Evolutionary conservation across 1,140 invertebrate species (phyloP).

Genomic region (Forficula auricularia): DNA sequence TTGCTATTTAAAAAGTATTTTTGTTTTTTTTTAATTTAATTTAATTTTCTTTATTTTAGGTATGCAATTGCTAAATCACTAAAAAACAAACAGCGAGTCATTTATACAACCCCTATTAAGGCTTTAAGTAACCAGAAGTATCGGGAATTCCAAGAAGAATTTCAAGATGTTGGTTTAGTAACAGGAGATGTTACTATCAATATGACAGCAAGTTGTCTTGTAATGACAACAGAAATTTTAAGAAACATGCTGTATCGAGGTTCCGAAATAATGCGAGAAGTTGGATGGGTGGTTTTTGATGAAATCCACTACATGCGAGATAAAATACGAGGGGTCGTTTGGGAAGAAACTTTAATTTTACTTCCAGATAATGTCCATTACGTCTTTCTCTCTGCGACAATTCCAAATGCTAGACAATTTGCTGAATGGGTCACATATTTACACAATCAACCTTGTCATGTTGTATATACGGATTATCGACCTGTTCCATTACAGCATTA

Average conservation of each 20-base stretch:
- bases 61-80: slow-evolving; percentile 55
- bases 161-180: slow-evolving; percentile 91
- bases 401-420: slow-evolving; percentile 96
- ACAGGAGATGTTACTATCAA: slow-evolving; percentile 99
- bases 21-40: neutral
- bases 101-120: slow-evolving; percentile 99
- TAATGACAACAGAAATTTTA: slow-evolving; percentile 99
- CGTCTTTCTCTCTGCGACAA: slow-evolving; percentile 97
- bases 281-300: slow-evolving; percentile 99
- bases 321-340: slow-evolving; percentile 96
- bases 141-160: slow-evolving; percentile 93
- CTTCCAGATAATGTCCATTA: slow-evolving; percentile 95
- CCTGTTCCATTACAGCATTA: slow-evolving; percentile 97
- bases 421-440: slow-evolving; percentile 96
- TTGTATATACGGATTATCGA: slow-evolving; percentile 96
- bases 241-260: slow-evolving; percentile 97
- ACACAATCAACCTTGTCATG: slow-evolving; percentile 94
- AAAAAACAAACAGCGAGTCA: slow-evolving; percentile 67
- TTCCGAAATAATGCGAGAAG: slow-evolving; percentile 94
- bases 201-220: slow-evolving; percentile 88
- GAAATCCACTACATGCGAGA: slow-evolving; percentile 99
- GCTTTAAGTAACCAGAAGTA: slow-evolving; percentile 99
- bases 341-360: slow-evolving; percentile 98
- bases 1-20: too few relatives aligned
- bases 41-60: too few relatives aligned